A percentile compares a stretch with the other conserved stretches of the same genome.
These are phyloP conservation scores for Porites lobata DNA, from an alignment of 92 coral and sea anemone genomes.

Conservation along the genomic window DNA sequence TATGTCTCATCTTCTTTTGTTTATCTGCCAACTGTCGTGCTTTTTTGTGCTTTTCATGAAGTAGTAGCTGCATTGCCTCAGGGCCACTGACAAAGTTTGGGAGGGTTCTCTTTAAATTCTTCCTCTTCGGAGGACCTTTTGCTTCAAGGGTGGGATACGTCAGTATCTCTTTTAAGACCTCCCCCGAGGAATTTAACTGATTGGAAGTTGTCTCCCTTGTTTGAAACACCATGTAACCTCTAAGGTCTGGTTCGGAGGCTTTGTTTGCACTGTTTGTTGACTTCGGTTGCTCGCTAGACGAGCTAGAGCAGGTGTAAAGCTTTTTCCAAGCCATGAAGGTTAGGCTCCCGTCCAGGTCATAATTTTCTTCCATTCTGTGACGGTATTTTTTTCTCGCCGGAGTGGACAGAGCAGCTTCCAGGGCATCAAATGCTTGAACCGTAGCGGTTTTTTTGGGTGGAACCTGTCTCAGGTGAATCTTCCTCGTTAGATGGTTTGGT, in stretches of 20 bases:
- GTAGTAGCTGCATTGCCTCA: constrained; percentile 28
- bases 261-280: constrained; percentile 12
- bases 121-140: constrained; percentile 21
- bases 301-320: constrained; percentile 13
- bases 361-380: constrained; percentile 33
- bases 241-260: constrained; percentile 25
- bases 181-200: constrained; percentile 24
- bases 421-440: constrained; percentile 21
- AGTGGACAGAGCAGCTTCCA: constrained; percentile 45
- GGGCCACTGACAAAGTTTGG: constrained; percentile 49
- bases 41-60: constrained; percentile 35
- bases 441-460: constrained; percentile 24
- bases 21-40: constrained; percentile 38
- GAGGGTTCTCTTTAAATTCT: constrained; percentile 38
- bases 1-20: constrained; percentile 24
- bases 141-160: constrained; percentile 46
- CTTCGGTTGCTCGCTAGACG: not conserved
- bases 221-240: constrained; percentile 7
- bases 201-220: constrained; percentile 14
- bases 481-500: not conserved
- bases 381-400: constrained; percentile 15
- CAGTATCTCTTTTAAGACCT: constrained; percentile 27
- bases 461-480: constrained; percentile 11
- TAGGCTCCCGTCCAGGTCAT: constrained; percentile 38
- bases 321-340: constrained; percentile 26